Evolutionary conservation across 2,797 vertebrate species (phyloP), one percentile per base, ranked within the genome.

Genomic region (Tenualosa thibaudeaui): DNA sequence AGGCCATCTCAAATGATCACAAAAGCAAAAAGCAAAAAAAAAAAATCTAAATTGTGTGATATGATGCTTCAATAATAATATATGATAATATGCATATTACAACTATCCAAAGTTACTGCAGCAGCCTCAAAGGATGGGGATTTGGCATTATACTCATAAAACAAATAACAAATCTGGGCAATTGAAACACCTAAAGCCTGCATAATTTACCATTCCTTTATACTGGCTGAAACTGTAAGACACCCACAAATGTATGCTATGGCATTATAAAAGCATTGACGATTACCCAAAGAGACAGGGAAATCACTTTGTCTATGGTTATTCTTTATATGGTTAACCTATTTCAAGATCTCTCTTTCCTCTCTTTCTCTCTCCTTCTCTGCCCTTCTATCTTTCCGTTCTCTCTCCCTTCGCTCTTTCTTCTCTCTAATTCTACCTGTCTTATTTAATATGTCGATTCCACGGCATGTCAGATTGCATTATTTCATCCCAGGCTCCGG

Each of bases 401-500:
- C 65, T 31, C 62, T 37, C 26, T 37, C 26, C 37, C 51, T 17
- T 58, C 51, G 19, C 58, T 65, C 19, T 6, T 49, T 51, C 46
- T 0, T 83, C 31, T 84, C 83, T 78, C 43, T 60, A 54, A 75
- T 75, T 19, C 37, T 82, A 43, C 62, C 40, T 56, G 46, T 31
- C 54, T 65, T 83, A 46, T 82, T 81, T 78, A 78, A 78, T 78
- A 78, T 78, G 71, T 78, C 22, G 71, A 78, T 78, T 78, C 71
- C 71, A 40, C 37, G 15, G 40, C 37, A 85, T 68, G 81, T 85
- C 86, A 82, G 50, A 85, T 60, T 87, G 84, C 88, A 86, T 88
- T 88, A 86, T 78, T 58, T 83, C 50, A 82, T 40, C 56, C 40
- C 50, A 2, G 2, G 62, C 85, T 84, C 82, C 62, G 83, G 82